Evolutionary conservation across 2,888 invertebrate species (phyloP).

Genomic region (Limnephilus rhombicus): DNA sequence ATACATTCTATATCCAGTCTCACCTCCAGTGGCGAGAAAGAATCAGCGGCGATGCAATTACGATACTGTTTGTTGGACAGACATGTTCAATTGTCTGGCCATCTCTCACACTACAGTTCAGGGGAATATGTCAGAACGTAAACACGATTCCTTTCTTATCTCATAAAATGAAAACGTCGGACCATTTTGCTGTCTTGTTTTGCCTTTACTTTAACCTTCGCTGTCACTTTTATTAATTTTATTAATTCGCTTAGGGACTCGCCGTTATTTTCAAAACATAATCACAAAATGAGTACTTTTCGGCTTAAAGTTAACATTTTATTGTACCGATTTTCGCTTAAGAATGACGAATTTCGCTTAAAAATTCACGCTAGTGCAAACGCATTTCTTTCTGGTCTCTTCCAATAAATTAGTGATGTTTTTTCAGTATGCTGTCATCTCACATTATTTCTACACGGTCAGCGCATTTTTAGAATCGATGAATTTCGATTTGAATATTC

Average conservation of each 20-base stretch:
- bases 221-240: background rate
- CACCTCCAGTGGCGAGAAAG: background rate
- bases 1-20: background rate
- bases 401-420: too few species aligned
- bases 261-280: too few species aligned
- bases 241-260: background rate
- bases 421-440: too few species aligned
- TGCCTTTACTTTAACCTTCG: background rate
- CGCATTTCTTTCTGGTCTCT: too few species aligned
- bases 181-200: background rate
- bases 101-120: background rate
- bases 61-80: background rate
- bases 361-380: too few species aligned
- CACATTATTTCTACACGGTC: background rate
- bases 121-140: background rate
- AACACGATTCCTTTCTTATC: background rate
- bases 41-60: background rate
- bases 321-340: too few species aligned
- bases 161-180: background rate
- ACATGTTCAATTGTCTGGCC: background rate
- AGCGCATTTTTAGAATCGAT: background rate
- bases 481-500: too few species aligned
- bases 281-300: too few species aligned
- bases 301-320: too few species aligned
- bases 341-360: too few species aligned